These are phyloP conservation scores for Acanthurus lineatus DNA, from an alignment of 2,797 vertebrate genomes.

Conservation along the genomic window DNA sequence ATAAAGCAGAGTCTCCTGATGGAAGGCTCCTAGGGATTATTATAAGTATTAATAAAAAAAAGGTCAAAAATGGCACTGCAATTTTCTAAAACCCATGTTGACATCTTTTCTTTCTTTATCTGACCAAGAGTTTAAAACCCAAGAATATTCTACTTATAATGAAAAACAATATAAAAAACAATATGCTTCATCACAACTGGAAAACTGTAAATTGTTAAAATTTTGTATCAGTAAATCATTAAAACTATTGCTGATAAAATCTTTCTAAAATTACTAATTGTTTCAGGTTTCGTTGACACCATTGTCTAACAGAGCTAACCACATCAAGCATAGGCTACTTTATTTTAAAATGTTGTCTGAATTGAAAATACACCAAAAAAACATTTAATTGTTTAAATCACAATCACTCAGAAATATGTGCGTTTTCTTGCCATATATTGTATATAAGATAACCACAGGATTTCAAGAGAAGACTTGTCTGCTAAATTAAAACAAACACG, in stretches of 20 bases:
- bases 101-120: not conserved
- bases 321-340: not conserved
- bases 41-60: not conserved
- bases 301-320: constrained; percentile 11
- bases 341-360: not conserved
- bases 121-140: not conserved
- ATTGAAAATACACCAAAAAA: not conserved
- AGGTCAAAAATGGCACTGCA: not conserved
- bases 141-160: not conserved
- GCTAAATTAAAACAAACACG: constrained; percentile 16
- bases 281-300: not conserved
- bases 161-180: too few relatives aligned
- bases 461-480: not conserved
- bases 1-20: not conserved
- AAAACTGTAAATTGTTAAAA: not conserved
- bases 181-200: not conserved
- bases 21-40: not conserved
- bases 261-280: not conserved
- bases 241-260: not conserved
- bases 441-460: not conserved
- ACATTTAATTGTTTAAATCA: not conserved
- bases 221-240: not conserved
- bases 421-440: not conserved
- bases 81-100: not conserved
- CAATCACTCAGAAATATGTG: not conserved